Conservation (phyloP, 2,888 invertebrate genomes). For the Margaritifera margaritifera region DNA sequence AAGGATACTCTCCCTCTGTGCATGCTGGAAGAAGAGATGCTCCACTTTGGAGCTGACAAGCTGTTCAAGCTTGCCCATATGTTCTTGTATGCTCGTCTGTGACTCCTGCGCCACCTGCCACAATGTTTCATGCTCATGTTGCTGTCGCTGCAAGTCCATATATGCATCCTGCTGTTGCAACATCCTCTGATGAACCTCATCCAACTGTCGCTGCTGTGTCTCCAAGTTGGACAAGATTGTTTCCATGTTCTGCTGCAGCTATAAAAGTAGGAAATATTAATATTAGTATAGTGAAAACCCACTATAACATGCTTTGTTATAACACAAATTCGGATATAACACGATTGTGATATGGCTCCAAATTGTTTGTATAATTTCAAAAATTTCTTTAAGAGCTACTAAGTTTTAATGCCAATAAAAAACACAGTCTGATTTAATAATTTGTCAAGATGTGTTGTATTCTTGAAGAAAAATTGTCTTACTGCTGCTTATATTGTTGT, state of each 20-base stretch:
- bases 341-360: too few species aligned
- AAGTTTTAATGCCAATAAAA: too few species aligned
- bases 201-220: slow-evolving; percentile 63
- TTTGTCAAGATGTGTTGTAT: too few species aligned
- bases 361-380: too few species aligned
- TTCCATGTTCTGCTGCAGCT: slow-evolving; percentile 57
- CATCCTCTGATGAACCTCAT: slow-evolving; percentile 54
- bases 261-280: slow-evolving; percentile 14
- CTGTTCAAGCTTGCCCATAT: slow-evolving; percentile 64
- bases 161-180: slow-evolving; percentile 61
- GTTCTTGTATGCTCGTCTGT: slow-evolving; percentile 58
- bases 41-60: slow-evolving; percentile 63
- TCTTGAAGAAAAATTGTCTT: too few species aligned
- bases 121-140: slow-evolving; percentile 54
- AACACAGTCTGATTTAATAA: too few species aligned
- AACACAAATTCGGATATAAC: too few species aligned
- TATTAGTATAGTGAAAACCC: neutral
- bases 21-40: slow-evolving; percentile 60
- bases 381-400: too few species aligned
- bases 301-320: too few species aligned
- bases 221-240: slow-evolving; percentile 53
- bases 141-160: slow-evolving; percentile 54
- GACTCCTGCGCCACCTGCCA: slow-evolving; percentile 52
- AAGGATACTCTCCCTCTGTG: slow-evolving; percentile 69
- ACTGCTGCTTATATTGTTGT: too few species aligned